phyloP scores from a whole-genome alignment of 2,113 vertebrate genomes.

The Corydoras sp. region DNA sequence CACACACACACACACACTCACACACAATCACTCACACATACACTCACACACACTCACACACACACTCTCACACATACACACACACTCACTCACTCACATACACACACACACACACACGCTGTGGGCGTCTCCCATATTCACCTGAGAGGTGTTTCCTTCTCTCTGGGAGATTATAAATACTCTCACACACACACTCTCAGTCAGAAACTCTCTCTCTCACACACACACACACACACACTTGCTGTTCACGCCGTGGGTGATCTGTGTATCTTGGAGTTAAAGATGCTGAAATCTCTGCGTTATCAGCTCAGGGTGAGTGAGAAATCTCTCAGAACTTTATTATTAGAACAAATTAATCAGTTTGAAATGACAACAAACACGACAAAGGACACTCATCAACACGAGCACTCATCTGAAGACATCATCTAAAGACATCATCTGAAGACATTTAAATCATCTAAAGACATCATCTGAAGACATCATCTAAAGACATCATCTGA shows the following conservation, averaged over 20 bases:
- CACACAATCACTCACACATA: neutral
- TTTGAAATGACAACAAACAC: no score
- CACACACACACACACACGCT: constrained; percentile 12
- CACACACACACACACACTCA: neutral
- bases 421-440: no score
- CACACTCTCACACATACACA: neutral
- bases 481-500: no score
- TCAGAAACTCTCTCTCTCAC: neutral
- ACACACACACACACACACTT: constrained; percentile 4
- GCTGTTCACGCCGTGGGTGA: constrained; percentile 7
- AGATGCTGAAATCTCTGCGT: constrained; percentile 28
- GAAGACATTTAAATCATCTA: no score
- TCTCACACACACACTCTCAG: neutral
- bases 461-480: no score
- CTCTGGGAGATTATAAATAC: constrained; percentile 21
- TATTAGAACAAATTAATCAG: no score
- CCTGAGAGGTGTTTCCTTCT: constrained; percentile 39
- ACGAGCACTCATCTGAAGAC: no score
- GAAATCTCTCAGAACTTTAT: no score
- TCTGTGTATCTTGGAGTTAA: neutral
- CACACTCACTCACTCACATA: neutral
- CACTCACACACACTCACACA: neutral
- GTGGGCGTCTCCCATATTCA: constrained; percentile 23
- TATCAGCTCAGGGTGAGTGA: constrained; percentile 19
- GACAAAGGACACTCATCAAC: no score